phyloP scores from a whole-genome alignment of 2,113 vertebrate genomes.

The Polypterus senegalus region DNA sequence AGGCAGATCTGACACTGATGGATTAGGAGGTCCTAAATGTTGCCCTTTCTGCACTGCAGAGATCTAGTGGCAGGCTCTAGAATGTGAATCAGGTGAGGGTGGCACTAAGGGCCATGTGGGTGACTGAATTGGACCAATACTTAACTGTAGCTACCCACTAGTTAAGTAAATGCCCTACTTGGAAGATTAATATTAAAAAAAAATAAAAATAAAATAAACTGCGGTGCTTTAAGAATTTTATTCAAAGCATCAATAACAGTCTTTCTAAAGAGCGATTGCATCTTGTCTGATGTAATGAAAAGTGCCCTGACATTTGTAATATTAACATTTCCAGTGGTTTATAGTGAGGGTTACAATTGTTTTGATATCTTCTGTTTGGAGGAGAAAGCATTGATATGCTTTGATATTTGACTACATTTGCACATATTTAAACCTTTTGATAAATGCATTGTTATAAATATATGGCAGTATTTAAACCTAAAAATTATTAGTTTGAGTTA shows the following conservation, averaged over 20 bases:
- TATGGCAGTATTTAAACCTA: too few species aligned
- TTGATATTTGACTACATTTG: too few species aligned
- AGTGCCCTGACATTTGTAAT: too few species aligned
- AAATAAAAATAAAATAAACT: too few species aligned
- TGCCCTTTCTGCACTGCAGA: conserved; percentile 34
- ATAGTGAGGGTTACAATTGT: too few species aligned
- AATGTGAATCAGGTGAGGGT: conserved; percentile 2
- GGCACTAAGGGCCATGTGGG: conserved; percentile 34
- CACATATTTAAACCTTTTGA: too few species aligned
- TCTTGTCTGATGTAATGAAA: not conserved
- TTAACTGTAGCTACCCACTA: conserved; percentile 13
- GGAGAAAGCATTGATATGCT: too few species aligned
- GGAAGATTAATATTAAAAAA: conserved; percentile 6
- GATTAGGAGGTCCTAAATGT: conserved; percentile 51
- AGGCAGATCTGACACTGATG: conserved; percentile 69
- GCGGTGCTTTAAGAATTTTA: too few species aligned
- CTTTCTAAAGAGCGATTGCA: conserved; percentile 9
- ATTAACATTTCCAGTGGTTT: too few species aligned
- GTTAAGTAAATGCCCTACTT: conserved; percentile 8
- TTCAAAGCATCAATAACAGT: conserved; percentile 10
- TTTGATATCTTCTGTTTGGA: too few species aligned
- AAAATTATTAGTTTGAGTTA: not conserved
- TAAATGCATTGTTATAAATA: too few species aligned
- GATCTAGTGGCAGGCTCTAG: conserved; percentile 32
- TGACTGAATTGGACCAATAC: conserved; percentile 22